phyloP scores from a whole-genome alignment of 2,888 invertebrate species.

The Mycogona germanica region DNA sequence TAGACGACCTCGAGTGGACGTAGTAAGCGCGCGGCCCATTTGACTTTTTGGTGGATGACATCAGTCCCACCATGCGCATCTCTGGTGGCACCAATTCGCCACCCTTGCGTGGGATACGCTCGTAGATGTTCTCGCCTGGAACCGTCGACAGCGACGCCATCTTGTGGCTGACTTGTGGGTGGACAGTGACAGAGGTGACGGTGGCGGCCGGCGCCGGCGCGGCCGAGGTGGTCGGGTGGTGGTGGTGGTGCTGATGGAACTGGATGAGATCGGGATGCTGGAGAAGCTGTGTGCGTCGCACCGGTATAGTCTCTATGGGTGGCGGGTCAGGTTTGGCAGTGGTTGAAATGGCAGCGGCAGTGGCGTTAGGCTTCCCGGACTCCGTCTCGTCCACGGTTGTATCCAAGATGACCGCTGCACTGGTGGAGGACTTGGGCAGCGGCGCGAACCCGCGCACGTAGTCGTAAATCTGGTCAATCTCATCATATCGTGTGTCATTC shows the following conservation, averaged over 20 bases:
- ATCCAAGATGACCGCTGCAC: not conserved
- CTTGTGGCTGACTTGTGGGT: slow-evolving; percentile 4
- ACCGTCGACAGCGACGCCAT: not conserved
- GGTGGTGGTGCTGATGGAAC: not conserved
- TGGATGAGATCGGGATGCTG: slow-evolving; percentile 15
- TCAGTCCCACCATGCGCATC: not conserved
- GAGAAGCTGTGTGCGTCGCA: slow-evolving; percentile 30
- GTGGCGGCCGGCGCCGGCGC: not conserved
- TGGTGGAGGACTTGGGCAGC: slow-evolving; percentile 51
- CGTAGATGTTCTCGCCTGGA: slow-evolving; percentile 17
- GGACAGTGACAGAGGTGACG: not conserved
- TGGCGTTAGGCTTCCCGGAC: not conserved
- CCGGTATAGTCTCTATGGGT: slow-evolving; percentile 81
- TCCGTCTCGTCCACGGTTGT: not conserved
- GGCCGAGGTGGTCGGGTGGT: not conserved
- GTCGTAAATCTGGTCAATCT: slow-evolving; percentile 93
- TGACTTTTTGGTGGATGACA: no score
- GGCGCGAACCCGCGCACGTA: slow-evolving; percentile 89
- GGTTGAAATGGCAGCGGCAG: not conserved
- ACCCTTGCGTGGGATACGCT: slow-evolving; percentile 13
- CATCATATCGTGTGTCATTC: slow-evolving; percentile 66
- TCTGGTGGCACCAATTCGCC: not conserved
- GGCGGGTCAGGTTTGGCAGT: slow-evolving; percentile 65
- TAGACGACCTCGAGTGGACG: slow-evolving; percentile 2
- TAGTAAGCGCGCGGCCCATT: no score